Evolutionary conservation across 1,140 invertebrate species (phyloP), one percentile per base, ranked within the genome.

Genomic region (Drosophila pseudoobscura): DNA sequence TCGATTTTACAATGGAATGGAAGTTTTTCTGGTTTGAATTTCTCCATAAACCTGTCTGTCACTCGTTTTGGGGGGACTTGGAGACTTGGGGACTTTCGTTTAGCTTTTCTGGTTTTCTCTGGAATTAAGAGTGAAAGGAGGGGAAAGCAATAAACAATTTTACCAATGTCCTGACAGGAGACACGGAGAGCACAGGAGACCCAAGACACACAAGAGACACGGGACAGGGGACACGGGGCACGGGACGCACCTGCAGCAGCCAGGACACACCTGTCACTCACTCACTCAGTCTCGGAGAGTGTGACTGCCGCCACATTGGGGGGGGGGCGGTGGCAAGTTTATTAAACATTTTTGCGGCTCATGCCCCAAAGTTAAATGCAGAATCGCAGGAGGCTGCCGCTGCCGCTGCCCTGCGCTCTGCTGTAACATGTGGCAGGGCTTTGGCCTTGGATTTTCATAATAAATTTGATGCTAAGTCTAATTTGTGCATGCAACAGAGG

Each of bases 381-480:
- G 17, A 13, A 13, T 51, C 46, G 13, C 60, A 65, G 57, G 22
- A 56, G 11, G 51, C 59, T 44, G 17, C 7, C 9, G 29, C 24
- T 35, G 8, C 15, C 20, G 50, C 15, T 11, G 41, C 24, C 5
- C 24, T 24, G 24, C 2, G 8, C 15, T 15, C 17, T 35, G 29
- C 15, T 11, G 43, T 24, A 24, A 4, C 24, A 5, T 4, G 55
- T 44, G 56, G 17, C 13, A 31, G 35, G 44, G 44, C 54, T 15
- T 24, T 11, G 31, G 51, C 51, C 35, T 39, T 22, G 44, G 35
- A 29, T 13, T 44, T 43, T 4, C 35, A 41, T 26, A 54, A 45
- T 61, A 68, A 22, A 68, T 64, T 80, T 50, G 56, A 60, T 31
- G 35, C 57, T 52, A 64, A 74, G 75, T 64, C 56, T 71, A 78